phyloP scores from a whole-genome alignment of 2,888 invertebrate species.

The Panorpa germanica region DNA sequence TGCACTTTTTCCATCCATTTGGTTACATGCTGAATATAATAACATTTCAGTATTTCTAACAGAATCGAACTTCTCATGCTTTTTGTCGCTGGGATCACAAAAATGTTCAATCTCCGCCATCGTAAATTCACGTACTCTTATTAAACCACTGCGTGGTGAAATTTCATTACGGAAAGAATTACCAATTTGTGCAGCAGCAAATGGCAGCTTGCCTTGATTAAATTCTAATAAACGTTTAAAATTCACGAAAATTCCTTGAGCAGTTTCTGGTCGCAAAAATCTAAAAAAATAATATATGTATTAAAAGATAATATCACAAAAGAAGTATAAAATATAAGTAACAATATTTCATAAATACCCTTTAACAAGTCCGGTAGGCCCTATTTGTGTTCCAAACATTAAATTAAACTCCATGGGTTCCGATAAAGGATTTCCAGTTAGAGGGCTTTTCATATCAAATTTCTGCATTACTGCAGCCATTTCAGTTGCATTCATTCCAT shows the following conservation, averaged over 20 bases:
- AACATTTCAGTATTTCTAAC: conserved; percentile 58
- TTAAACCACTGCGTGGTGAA: conserved; percentile 88
- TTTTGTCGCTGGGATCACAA: conserved; percentile 78
- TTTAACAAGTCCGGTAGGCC: conserved; percentile 86
- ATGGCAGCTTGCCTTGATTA: conserved; percentile 89
- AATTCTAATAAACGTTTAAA: conserved; percentile 95
- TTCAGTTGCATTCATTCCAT: conserved; percentile 81
- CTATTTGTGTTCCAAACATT: conserved; percentile 97
- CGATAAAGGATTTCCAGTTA: conserved; percentile 84
- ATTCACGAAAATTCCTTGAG: conserved; percentile 99
- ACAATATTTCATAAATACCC: conserved; percentile 29
- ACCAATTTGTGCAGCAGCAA: conserved; percentile 98
- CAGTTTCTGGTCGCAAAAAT: conserved; percentile 93
- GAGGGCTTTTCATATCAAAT: conserved; percentile 86
- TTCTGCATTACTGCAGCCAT: conserved; percentile 71
- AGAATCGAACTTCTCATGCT: conserved; percentile 73
- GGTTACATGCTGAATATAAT: conserved; percentile 88
- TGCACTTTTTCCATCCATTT: conserved; percentile 91
- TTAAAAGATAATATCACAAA: conserved; percentile 1
- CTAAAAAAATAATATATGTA: conserved; percentile 20
- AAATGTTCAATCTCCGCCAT: conserved; percentile 99
- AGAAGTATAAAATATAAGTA: not conserved
- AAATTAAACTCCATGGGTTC: conserved; percentile 97
- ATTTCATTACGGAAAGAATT: conserved; percentile 98
- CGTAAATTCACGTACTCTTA: conserved; percentile 93